These are phyloP conservation scores for Forpus xanthops DNA, from an alignment of 2,797 vertebrate genomes.

Conservation along the genomic window DNA sequence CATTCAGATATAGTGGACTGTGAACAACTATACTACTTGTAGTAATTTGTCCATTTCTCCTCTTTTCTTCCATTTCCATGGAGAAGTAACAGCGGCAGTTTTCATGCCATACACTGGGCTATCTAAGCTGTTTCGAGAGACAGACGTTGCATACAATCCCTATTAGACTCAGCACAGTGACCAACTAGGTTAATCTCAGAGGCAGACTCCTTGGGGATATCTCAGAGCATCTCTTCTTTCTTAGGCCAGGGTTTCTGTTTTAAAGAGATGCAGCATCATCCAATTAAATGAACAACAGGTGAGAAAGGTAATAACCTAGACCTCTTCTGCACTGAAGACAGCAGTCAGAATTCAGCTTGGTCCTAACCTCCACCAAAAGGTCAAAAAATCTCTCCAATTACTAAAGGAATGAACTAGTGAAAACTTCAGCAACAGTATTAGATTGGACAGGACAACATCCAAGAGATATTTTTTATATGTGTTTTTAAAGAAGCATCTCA, in stretches of 20 bases:
- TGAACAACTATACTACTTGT: neutral
- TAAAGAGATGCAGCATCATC: constrained; percentile 41
- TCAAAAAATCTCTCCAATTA: constrained; percentile 54
- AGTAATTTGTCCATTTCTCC: neutral
- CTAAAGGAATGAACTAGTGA: constrained; percentile 12
- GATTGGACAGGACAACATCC: neutral
- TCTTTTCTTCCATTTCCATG: neutral
- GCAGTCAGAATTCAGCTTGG: constrained; percentile 35
- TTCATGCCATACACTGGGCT: neutral
- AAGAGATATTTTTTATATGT: neutral
- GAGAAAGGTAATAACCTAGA: constrained; percentile 45
- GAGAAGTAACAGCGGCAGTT: neutral
- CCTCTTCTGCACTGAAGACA: constrained; percentile 35
- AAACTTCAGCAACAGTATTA: constrained; percentile 35
- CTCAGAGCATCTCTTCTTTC: constrained; percentile 29
- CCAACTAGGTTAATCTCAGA: constrained; percentile 69
- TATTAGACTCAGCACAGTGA: constrained; percentile 50
- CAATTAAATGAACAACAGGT: constrained; percentile 63
- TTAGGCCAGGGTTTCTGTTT: constrained; percentile 26
- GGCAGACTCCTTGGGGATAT: constrained; percentile 35
- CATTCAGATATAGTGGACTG: neutral
- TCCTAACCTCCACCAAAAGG: constrained; percentile 36
- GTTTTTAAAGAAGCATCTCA: neutral
- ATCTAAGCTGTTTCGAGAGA: constrained; percentile 4
- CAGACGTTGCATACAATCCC: neutral